Percentiles rank a stretch among this genome's conserved stretches.
phyloP scores from a whole-genome alignment of 2,797 vertebrate species.

The Labroides dimidiatus region DNA sequence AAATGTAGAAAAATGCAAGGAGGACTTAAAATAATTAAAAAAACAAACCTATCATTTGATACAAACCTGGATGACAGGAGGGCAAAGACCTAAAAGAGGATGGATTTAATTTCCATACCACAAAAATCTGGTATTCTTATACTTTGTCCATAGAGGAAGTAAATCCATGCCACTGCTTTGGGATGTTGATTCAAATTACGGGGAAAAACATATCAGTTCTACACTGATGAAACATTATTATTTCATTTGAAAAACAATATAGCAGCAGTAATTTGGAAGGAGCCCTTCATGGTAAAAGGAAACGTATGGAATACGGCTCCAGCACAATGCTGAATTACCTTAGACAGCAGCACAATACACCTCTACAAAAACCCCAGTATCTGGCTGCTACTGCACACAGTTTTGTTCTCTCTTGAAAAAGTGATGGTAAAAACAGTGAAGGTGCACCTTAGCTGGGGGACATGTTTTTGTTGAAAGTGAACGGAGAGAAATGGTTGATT shows the following conservation, averaged over 20 bases:
- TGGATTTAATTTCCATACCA: not conserved
- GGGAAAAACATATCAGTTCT: conserved; percentile 37
- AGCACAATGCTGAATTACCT: conserved; percentile 62
- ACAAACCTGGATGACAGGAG: conserved; percentile 30
- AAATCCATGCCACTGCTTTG: not conserved
- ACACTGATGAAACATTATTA: conserved; percentile 49
- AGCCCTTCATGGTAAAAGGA: conserved; percentile 40
- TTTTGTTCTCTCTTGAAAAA: conserved; percentile 88
- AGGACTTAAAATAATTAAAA: conserved; percentile 60
- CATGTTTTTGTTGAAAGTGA: conserved; percentile 86
- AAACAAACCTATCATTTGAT: conserved; percentile 44
- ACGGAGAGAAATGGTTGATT: conserved; percentile 83
- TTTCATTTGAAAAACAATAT: conserved; percentile 47
- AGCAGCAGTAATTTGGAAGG: conserved; percentile 49
- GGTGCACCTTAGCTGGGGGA: conserved; percentile 84
- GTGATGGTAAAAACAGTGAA: conserved; percentile 82
- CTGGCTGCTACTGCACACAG: conserved; percentile 77
- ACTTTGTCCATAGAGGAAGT: conserved; percentile 19
- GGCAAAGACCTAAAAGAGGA: conserved; percentile 3
- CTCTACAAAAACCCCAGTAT: conserved; percentile 78
- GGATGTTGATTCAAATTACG: conserved; percentile 47
- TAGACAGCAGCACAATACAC: conserved; percentile 65
- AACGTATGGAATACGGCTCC: conserved; percentile 41
- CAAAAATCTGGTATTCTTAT: conserved; percentile 5
- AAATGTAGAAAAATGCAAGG: conserved; percentile 41